These are phyloP conservation scores for Lampropteryx suffumata DNA, from an alignment of 2,888 invertebrate species.

Conservation along the genomic window DNA sequence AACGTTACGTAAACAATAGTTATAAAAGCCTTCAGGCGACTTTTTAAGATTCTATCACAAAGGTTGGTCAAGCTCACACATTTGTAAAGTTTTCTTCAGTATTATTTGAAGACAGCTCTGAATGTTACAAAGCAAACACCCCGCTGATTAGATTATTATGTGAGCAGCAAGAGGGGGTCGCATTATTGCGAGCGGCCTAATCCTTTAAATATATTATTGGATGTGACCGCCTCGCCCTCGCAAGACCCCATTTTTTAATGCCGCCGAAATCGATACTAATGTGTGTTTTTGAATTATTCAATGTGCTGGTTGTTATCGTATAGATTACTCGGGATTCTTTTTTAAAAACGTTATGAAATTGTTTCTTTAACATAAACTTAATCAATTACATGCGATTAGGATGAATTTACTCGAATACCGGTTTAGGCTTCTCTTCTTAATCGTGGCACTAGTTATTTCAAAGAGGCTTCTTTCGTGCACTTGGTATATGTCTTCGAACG, in stretches of 20 bases:
- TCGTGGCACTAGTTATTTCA: too few relatives aligned
- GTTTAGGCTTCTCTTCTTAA: too few relatives aligned
- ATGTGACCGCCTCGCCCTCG: conserved; percentile 68
- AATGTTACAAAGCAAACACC: not conserved
- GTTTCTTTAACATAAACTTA: too few relatives aligned
- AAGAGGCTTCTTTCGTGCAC: too few relatives aligned
- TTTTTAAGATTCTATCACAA: too few relatives aligned
- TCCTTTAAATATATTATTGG: conserved; percentile 83
- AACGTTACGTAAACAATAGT: too few relatives aligned
- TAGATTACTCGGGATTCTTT: not conserved
- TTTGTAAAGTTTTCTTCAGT: not conserved
- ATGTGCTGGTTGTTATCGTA: conserved; percentile 21
- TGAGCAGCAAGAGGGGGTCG: conserved; percentile 58
- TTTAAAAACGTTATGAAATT: too few relatives aligned
- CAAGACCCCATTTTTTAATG: conserved; percentile 71
- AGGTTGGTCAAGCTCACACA: too few relatives aligned
- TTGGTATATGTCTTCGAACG: too few relatives aligned
- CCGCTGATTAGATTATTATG: conserved; percentile 15
- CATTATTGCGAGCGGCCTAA: conserved; percentile 79
- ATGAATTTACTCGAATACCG: too few relatives aligned
- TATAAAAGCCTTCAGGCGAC: too few relatives aligned
- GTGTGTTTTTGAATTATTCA: conserved; percentile 55
- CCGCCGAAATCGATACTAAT: conserved; percentile 72
- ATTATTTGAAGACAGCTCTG: conserved; percentile 5
- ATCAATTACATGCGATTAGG: too few relatives aligned